Evolutionary conservation across 2,113 vertebrate genomes (phyloP).

Genomic region (Aptenodytes patagonicus): DNA sequence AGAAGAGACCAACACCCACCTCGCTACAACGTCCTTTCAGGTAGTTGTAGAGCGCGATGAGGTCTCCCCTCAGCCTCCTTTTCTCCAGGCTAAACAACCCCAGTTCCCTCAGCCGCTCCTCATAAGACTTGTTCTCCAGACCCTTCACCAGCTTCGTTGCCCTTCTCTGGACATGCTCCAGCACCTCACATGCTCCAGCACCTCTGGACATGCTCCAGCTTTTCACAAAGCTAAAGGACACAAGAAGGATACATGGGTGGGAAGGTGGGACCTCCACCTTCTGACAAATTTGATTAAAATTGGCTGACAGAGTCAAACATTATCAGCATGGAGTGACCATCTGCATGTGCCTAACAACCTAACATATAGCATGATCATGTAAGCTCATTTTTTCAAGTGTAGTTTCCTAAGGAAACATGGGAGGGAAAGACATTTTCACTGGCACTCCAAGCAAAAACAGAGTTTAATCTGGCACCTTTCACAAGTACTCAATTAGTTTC

Average conservation of each 20-base stretch:
- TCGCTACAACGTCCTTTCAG: no score
- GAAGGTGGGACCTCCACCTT: background rate
- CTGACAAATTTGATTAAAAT: background rate
- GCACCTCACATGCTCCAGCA: no score
- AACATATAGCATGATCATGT: background rate
- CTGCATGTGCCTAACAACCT: background rate
- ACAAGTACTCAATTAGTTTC: constrained; percentile 31
- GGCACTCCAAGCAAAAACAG: background rate
- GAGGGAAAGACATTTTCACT: background rate
- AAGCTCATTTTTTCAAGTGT: background rate
- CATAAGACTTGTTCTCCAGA: no score
- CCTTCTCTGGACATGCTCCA: no score
- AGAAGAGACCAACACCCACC: no score
- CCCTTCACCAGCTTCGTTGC: no score
- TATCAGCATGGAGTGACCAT: background rate
- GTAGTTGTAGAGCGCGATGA: no score
- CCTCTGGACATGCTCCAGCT: no score
- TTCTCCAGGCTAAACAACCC: no score
- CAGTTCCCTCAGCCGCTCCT: no score
- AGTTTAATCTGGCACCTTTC: constrained; percentile 18
- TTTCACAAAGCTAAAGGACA: background rate
- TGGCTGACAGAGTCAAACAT: background rate
- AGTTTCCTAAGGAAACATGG: background rate
- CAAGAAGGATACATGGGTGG: background rate
- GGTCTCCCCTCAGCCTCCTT: no score